phyloP scores from a whole-genome alignment of 2,113 vertebrate genomes.

The Piliocolobus tephrosceles region DNA sequence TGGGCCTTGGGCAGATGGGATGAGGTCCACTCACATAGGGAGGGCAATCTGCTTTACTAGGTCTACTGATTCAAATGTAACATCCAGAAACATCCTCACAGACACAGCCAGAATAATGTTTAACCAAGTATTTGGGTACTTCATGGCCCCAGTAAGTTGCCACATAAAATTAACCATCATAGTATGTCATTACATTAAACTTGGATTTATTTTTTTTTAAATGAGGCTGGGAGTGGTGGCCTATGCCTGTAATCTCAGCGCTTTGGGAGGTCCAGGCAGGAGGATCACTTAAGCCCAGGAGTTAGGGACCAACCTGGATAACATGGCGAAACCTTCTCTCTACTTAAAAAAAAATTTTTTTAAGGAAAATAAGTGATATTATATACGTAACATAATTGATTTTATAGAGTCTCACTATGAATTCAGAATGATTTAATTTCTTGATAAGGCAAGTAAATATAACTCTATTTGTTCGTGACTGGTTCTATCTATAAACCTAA shows the following conservation, averaged over 20 bases:
- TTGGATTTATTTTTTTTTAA: too few relatives aligned
- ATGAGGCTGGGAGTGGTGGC: too few relatives aligned
- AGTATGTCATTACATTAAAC: not conserved
- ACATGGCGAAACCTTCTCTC: too few relatives aligned
- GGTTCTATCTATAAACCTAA: not conserved
- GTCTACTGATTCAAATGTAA: not conserved
- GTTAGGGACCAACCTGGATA: too few relatives aligned
- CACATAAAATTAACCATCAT: not conserved
- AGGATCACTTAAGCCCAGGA: too few relatives aligned
- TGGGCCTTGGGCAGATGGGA: not conserved
- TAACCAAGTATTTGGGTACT: not conserved
- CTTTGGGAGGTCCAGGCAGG: too few relatives aligned
- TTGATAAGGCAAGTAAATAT: constrained; percentile 20
- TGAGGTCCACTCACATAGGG: not conserved
- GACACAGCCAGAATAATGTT: not conserved
- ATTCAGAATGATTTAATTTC: constrained; percentile 48
- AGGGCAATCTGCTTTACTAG: not conserved
- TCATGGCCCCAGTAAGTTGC: not conserved
- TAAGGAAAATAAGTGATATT: not conserved
- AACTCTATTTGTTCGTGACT: not conserved
- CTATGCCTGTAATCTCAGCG: too few relatives aligned
- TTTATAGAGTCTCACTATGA: not conserved
- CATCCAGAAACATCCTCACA: not conserved
- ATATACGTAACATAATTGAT: not conserved
- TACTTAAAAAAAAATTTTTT: not conserved